phyloP scores from a whole-genome alignment of 2,113 vertebrate genomes.

The Oophaga pumilio region DNA sequence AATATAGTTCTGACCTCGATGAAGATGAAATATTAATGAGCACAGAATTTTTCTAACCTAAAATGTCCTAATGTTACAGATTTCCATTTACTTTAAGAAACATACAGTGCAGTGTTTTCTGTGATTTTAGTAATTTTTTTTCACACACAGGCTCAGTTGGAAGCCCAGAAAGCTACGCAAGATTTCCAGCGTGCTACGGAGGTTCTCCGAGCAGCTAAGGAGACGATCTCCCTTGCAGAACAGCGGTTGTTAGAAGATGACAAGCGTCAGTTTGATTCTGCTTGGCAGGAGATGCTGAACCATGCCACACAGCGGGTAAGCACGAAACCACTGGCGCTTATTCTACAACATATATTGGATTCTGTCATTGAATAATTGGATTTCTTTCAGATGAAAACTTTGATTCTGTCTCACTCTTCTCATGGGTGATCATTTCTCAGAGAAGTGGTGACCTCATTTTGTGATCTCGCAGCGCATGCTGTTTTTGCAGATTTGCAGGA shows the following conservation, averaged over 20 bases:
- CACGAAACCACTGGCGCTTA: not conserved
- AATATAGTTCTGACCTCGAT: not conserved
- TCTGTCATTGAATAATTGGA: not conserved
- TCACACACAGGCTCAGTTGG: conserved; percentile 82
- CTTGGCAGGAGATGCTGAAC: conserved; percentile 99
- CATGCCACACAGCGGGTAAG: conserved; percentile 92
- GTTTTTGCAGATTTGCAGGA: not conserved
- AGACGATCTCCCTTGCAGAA: conserved; percentile 93
- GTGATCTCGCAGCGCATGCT: not conserved
- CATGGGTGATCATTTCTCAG: not conserved
- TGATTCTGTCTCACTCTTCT: not conserved
- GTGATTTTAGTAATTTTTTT: not conserved
- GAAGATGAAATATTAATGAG: too few species aligned
- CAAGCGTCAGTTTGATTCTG: conserved; percentile 92
- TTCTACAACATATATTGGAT: not conserved
- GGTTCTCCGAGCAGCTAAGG: conserved; percentile 91
- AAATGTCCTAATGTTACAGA: not conserved
- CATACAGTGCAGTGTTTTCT: not conserved
- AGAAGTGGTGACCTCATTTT: not conserved
- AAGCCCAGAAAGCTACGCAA: conserved; percentile 92
- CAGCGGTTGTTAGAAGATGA: conserved; percentile 93
- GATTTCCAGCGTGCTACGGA: conserved; percentile 95
- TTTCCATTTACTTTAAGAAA: not conserved
- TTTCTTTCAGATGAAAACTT: not conserved
- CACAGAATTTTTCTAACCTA: not conserved